phyloP scores from a whole-genome alignment of 2,797 vertebrate species.

The Steatocranus sp. region DNA sequence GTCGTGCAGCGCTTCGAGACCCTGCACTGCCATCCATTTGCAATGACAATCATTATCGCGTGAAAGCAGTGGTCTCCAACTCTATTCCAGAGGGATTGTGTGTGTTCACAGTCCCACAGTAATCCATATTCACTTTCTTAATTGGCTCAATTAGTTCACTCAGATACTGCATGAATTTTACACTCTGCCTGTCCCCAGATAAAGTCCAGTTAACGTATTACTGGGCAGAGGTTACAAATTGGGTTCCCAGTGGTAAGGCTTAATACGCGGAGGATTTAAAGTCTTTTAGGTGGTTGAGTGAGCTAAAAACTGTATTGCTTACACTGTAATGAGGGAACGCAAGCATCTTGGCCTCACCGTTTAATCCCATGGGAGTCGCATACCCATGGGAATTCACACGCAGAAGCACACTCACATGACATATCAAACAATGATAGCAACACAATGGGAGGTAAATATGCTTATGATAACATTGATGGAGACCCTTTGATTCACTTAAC shows the following conservation, averaged over 20 bases:
- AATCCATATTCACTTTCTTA: slow-evolving; percentile 71
- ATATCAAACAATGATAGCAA: slow-evolving; percentile 3
- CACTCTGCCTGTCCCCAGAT: slow-evolving; percentile 67
- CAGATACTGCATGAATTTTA: slow-evolving; percentile 71
- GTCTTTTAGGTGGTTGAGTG: slow-evolving; percentile 69
- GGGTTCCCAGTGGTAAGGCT: slow-evolving; percentile 57
- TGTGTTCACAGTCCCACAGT: slow-evolving; percentile 42
- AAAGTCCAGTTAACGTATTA: slow-evolving; percentile 70
- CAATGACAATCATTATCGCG: slow-evolving; percentile 55
- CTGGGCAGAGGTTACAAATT: slow-evolving; percentile 72
- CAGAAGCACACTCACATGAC: neutral
- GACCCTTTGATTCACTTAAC: slow-evolving; percentile 19
- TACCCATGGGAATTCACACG: slow-evolving; percentile 25
- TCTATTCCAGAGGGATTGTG: slow-evolving; percentile 47
- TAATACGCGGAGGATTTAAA: slow-evolving; percentile 65
- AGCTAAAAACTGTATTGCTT: slow-evolving; percentile 66
- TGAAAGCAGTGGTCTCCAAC: slow-evolving; percentile 47
- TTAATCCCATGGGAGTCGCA: slow-evolving; percentile 16
- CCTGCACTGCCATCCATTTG: slow-evolving; percentile 46
- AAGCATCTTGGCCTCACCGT: slow-evolving; percentile 31
- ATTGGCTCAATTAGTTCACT: slow-evolving; percentile 74
- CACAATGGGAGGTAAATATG: slow-evolving; percentile 28
- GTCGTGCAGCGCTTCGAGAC: slow-evolving; percentile 7
- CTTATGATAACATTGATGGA: neutral
- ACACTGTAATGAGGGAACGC: slow-evolving; percentile 60